phyloP scores from a whole-genome alignment of 2,113 vertebrate genomes.

The Rana temporaria region DNA sequence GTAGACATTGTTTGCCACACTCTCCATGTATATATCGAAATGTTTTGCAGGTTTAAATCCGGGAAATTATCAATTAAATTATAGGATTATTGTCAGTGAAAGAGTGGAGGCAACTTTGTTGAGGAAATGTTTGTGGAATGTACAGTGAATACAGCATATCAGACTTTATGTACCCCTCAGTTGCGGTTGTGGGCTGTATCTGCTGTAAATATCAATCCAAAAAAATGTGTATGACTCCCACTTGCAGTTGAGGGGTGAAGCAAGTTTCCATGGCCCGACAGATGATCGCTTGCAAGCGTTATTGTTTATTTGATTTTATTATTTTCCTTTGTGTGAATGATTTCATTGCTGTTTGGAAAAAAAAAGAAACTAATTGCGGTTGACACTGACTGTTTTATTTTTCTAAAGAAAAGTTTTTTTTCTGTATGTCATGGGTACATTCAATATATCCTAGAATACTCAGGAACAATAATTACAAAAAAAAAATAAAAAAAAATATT shows the following conservation, averaged over 20 bases:
- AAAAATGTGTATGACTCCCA: not conserved
- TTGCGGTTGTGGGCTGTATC: slow-evolving; percentile 8
- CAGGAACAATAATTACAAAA: too few relatives aligned
- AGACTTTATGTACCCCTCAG: slow-evolving; percentile 3
- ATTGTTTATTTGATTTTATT: slow-evolving; percentile 1
- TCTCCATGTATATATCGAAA: not conserved
- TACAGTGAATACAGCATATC: slow-evolving; percentile 1
- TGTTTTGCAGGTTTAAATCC: not conserved
- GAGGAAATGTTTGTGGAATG: slow-evolving; percentile 10
- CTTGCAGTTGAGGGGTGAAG: slow-evolving; percentile 37
- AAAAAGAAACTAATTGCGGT: not conserved
- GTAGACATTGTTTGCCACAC: not conserved
- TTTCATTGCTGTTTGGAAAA: slow-evolving; percentile 47
- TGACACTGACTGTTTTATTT: slow-evolving; percentile 1
- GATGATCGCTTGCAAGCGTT: slow-evolving; percentile 46
- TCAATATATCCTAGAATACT: not conserved
- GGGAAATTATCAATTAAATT: not conserved
- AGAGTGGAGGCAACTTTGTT: not conserved
- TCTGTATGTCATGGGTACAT: not conserved
- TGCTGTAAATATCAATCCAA: slow-evolving; percentile 49
- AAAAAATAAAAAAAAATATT: too few relatives aligned
- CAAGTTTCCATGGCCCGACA: not conserved
- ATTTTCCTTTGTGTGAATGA: slow-evolving; percentile 38
- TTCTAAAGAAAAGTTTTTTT: too few relatives aligned
- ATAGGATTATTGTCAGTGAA: not conserved